These are phyloP conservation scores for Sebastes nivosus DNA, from an alignment of 2,797 vertebrate genomes.

Conservation along the genomic window DNA sequence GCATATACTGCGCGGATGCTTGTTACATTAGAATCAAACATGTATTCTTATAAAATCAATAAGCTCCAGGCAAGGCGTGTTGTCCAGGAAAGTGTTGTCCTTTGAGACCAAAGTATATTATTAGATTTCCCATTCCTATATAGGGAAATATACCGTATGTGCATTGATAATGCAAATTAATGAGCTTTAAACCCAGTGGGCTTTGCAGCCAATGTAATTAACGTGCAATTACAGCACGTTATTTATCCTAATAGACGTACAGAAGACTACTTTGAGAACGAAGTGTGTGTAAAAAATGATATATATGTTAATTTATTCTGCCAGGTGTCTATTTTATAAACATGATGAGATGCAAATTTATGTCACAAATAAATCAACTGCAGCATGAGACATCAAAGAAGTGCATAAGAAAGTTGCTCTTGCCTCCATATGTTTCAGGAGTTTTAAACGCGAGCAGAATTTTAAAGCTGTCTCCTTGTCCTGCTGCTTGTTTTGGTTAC, in stretches of 20 bases:
- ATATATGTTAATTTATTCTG: constrained; percentile 6
- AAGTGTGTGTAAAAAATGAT: neutral
- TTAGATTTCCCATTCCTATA: constrained; percentile 33
- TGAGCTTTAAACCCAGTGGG: neutral
- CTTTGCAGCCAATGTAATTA: neutral
- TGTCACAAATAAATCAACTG: constrained; percentile 53
- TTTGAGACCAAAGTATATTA: constrained; percentile 2
- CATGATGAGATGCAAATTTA: constrained; percentile 61
- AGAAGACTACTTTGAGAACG: neutral
- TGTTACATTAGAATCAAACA: constrained; percentile 4
- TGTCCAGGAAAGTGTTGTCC: constrained; percentile 21
- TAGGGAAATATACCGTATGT: constrained; percentile 2
- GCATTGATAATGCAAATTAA: constrained; percentile 5
- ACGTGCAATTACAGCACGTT: neutral
- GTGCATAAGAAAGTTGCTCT: constrained; percentile 15
- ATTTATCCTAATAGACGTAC: neutral
- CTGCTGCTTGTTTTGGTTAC: constrained; percentile 23
- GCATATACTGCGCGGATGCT: neutral
- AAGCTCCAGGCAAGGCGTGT: constrained; percentile 12
- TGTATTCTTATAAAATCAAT: constrained; percentile 31
- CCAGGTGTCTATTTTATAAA: constrained; percentile 54
- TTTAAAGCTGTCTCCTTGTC: neutral
- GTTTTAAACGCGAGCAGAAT: constrained; percentile 11
- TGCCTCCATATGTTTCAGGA: constrained; percentile 30
- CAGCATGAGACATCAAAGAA: constrained; percentile 39